Percentiles rank a stretch among this genome's conserved stretches.
Evolutionary conservation across 2,888 invertebrate genomes (phyloP).

Genomic region (Zelleria hepariella): DNA sequence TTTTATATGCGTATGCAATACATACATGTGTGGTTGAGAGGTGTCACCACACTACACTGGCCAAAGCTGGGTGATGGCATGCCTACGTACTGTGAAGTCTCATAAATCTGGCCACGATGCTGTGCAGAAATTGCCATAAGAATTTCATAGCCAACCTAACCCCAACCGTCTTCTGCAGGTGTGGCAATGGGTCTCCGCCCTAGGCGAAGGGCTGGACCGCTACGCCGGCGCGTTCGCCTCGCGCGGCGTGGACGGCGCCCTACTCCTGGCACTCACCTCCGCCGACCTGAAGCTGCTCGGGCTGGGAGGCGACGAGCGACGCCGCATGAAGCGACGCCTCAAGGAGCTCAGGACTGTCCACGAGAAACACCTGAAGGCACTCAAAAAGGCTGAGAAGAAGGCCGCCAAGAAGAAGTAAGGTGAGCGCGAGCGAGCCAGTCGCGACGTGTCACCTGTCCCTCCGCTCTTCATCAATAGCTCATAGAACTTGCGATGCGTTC

Average conservation of each 20-base stretch:
- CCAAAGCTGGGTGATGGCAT: no score
- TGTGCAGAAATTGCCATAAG: no score
- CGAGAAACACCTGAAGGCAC: slow-evolving; percentile 90
- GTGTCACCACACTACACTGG: no score
- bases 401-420: slow-evolving; percentile 76
- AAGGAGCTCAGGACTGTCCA: slow-evolving; percentile 86
- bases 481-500: not conserved
- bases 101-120: no score
- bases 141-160: not conserved
- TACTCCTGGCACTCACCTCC: slow-evolving; percentile 89
- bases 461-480: not conserved
- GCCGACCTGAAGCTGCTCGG: slow-evolving; percentile 92
- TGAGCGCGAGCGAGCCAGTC: not conserved
- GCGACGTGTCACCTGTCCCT: not conserved
- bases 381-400: slow-evolving; percentile 88
- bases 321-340: slow-evolving; percentile 84
- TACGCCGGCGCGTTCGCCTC: slow-evolving; percentile 90
- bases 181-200: slow-evolving; percentile 89
- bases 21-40: no score
- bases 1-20: no score
- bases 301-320: slow-evolving; percentile 84
- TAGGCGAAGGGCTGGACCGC: slow-evolving; percentile 90
- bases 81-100: no score
- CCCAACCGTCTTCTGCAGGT: slow-evolving; percentile 71
- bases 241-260: slow-evolving; percentile 89